Conservation (phyloP, 1,140 invertebrate genomes). For the Periplaneta americana region DNA sequence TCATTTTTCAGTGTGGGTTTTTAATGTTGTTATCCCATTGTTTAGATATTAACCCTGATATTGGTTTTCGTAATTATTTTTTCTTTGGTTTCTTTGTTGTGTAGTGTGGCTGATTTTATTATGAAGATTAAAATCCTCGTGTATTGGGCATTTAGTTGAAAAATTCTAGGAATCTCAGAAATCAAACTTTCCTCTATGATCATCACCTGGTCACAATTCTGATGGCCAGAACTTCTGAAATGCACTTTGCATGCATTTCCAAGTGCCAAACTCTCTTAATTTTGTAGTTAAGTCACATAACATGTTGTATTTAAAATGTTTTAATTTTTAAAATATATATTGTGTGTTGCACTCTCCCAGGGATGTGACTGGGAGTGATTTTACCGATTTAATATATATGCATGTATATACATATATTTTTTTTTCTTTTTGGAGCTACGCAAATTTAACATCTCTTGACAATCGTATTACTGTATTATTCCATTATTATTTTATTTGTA, state of each 20-base stretch:
- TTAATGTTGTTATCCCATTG: neutral
- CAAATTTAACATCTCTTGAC: neutral
- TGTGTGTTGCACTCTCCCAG: neutral
- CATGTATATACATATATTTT: neutral
- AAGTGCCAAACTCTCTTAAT: neutral
- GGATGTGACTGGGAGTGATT: neutral
- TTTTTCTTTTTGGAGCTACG: neutral
- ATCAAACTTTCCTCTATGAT: neutral
- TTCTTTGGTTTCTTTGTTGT: neutral
- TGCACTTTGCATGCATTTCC: neutral
- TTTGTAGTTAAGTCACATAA: neutral
- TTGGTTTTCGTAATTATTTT: too few relatives aligned
- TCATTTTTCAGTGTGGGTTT: neutral
- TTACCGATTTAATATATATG: neutral
- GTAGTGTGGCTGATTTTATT: neutral
- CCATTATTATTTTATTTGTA: neutral
- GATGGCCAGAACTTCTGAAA: neutral
- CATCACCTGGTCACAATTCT: neutral
- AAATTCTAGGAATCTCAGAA: neutral
- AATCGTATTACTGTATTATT: neutral
- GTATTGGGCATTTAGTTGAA: neutral
- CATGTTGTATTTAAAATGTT: neutral
- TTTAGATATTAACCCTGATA: neutral
- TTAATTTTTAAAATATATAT: neutral
- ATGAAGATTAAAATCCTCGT: neutral